phyloP scores from a whole-genome alignment of 2,113 vertebrate genomes.

The Puffinus mauretanicus region DNA sequence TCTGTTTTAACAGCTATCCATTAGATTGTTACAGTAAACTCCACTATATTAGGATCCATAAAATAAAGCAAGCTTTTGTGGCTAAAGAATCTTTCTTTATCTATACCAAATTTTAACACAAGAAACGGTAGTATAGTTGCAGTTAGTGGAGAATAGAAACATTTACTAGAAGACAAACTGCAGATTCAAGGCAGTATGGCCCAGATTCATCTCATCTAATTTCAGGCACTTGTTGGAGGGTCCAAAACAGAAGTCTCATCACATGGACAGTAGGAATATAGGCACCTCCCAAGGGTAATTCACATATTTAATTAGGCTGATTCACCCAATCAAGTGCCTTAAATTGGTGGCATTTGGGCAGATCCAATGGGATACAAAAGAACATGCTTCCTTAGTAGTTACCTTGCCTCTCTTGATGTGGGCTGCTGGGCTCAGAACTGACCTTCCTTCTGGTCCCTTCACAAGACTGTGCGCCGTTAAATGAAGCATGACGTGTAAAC shows the following conservation, averaged over 20 bases:
- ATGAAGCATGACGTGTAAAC: slow-evolving; percentile 76
- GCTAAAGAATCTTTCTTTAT: background rate
- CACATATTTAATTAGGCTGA: background rate
- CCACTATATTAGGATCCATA: background rate
- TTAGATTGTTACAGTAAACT: slow-evolving; percentile 13
- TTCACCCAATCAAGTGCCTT: background rate
- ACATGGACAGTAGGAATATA: background rate
- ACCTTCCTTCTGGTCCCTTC: slow-evolving; percentile 70
- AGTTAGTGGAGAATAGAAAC: background rate
- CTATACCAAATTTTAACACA: background rate
- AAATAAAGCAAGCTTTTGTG: background rate
- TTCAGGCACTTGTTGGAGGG: background rate
- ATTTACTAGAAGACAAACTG: background rate
- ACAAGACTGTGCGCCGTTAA: slow-evolving; percentile 66
- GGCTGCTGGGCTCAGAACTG: slow-evolving; percentile 85
- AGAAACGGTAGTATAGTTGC: background rate
- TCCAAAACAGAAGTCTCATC: background rate
- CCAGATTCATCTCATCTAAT: background rate
- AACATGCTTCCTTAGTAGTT: background rate
- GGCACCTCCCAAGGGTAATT: background rate
- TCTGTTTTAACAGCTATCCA: slow-evolving; percentile 11
- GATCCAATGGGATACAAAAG: background rate
- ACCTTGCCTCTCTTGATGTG: slow-evolving; percentile 72
- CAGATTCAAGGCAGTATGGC: background rate
- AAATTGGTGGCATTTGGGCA: background rate